Percentiles rank a stretch among this genome's conserved stretches.
phyloP scores from a whole-genome alignment of 2,797 vertebrate genomes.

The Phoeniculus purpureus region DNA sequence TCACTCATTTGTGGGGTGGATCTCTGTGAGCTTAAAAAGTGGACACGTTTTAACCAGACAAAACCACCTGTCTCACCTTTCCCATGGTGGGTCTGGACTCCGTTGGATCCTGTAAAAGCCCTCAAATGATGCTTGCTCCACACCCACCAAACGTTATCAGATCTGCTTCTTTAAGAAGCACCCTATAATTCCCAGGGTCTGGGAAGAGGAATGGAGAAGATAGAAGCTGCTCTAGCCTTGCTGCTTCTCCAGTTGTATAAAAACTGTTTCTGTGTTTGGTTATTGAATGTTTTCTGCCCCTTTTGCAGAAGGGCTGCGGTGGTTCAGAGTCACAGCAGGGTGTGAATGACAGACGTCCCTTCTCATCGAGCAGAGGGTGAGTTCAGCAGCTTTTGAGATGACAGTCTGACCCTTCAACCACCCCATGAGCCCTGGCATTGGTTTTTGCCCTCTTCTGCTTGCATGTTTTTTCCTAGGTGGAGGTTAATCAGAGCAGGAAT shows the following conservation, averaged over 20 bases:
- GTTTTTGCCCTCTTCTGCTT: not conserved
- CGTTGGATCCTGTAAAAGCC: not conserved
- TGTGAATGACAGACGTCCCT: not conserved
- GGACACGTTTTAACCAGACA: not conserved
- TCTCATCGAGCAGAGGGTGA: not conserved
- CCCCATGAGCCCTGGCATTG: not conserved
- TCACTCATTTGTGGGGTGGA: not conserved
- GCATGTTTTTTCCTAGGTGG: fast-evolving
- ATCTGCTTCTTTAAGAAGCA: not conserved
- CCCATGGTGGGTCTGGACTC: not conserved
- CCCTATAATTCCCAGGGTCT: not conserved
- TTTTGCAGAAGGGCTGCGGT: constrained; percentile 38
- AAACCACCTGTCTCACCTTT: not conserved
- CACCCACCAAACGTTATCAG: not conserved
- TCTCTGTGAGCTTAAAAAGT: not conserved
- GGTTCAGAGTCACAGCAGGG: not conserved
- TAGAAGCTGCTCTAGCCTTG: not conserved
- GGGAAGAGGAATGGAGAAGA: not conserved
- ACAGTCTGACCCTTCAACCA: not conserved
- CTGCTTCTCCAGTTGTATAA: not conserved
- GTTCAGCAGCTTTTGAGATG: not conserved
- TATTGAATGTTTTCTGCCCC: not conserved
- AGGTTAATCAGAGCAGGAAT: not conserved
- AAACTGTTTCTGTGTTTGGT: not conserved
- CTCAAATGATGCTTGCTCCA: not conserved